Conservation (phyloP, 2,888 invertebrate species). For the Tholera decimalis region DNA sequence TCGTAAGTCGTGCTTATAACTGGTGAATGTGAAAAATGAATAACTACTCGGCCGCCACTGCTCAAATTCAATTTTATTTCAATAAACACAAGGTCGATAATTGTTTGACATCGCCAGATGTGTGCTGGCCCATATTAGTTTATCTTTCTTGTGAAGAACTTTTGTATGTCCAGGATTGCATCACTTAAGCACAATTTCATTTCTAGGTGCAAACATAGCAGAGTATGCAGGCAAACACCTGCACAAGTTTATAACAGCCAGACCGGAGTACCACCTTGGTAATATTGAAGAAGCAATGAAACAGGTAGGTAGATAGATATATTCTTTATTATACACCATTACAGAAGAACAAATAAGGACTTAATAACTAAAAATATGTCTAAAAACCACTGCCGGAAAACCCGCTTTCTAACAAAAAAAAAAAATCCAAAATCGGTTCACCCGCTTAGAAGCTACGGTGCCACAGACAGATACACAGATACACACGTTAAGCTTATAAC, state of each 20-base stretch:
- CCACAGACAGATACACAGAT: no score
- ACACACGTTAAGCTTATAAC: no score
- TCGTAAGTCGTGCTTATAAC: no score
- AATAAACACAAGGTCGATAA: not conserved
- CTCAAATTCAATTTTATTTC: not conserved
- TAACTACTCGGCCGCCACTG: no score
- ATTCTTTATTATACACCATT: no score
- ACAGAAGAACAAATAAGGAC: no score
- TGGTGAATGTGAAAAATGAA: no score
- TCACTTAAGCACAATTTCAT: not conserved
- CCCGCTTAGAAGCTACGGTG: no score
- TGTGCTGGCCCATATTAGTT: not conserved
- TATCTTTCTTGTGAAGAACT: not conserved
- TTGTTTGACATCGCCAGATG: not conserved
- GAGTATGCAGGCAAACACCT: constrained; percentile 98
- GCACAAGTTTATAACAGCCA: constrained; percentile 97
- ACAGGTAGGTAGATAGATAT: constrained; percentile 91
- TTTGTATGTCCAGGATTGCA: not conserved
- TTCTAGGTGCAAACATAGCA: constrained; percentile 96
- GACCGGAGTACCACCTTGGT: constrained; percentile 96
- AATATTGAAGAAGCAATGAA: constrained; percentile 96
- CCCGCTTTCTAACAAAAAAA: no score
- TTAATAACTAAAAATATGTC: no score
- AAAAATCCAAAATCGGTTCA: no score
- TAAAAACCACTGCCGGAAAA: no score